phyloP scores from a whole-genome alignment of 2,113 vertebrate genomes.

The Tragelaphus imberbis region DNA sequence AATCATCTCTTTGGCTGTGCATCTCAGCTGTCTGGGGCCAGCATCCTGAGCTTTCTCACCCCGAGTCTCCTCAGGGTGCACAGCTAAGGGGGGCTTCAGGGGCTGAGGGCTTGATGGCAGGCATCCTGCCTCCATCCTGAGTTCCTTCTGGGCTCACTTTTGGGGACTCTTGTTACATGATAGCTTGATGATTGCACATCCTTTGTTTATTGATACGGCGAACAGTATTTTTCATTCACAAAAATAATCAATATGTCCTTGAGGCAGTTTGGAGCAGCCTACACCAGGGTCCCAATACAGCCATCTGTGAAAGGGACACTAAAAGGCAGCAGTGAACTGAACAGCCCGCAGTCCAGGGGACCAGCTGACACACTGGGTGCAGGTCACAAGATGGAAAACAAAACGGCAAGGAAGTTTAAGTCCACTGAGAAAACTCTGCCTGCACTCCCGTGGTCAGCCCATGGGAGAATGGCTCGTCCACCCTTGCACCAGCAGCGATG shows the following conservation, averaged over 20 bases:
- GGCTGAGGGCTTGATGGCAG: not conserved
- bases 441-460: rapidly evolving
- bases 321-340: not conserved
- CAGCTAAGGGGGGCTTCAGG: rapidly evolving
- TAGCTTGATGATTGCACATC: not conserved
- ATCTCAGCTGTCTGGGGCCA: not conserved
- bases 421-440: not conserved
- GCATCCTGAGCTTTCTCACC: not conserved
- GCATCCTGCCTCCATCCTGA: not conserved
- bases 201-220: not conserved
- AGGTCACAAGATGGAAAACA: not conserved
- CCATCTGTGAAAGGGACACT: not conserved
- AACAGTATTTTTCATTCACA: not conserved
- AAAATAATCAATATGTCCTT: not conserved
- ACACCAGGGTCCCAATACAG: not conserved
- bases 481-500: not conserved
- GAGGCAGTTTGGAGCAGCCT: not conserved
- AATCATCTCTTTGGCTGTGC: not conserved
- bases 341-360: rapidly evolving
- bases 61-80: not conserved
- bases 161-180: not conserved
- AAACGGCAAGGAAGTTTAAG: not conserved
- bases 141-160: not conserved
- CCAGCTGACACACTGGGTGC: rapidly evolving
- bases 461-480: not conserved